Evolutionary conservation across 2,888 invertebrate species (phyloP), one percentile per base, ranked within the genome.

Genomic region (Zonitis immaculata): DNA sequence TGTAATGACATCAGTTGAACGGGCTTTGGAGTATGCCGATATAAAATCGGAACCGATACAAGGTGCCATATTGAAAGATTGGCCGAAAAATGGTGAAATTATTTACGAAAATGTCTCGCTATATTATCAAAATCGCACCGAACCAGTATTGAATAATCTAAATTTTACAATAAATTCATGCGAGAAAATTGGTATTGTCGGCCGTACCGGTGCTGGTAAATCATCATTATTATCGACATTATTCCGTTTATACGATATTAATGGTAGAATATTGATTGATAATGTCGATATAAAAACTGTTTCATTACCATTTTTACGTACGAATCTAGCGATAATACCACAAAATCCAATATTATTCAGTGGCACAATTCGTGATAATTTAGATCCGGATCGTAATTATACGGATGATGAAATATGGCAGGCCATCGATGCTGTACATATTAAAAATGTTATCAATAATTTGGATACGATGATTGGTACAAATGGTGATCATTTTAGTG

Each of bases 1-100:
- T 68, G 87, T 86, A 62, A 91, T 92, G 91, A 91, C 90, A 2
- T 87, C 90, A 8, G 94, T 96, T 0, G 96, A 97, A 76, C 82
- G 94, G 73, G 81, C 88, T 0, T 42, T 71, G 30, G 75, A 75
- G 59, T 75, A 76, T 47, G 68, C 79, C 1, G 72, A 78, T 12
- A 67, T 85, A 9, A 74, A 78, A 55, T 63, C 66, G 5, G 78
- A 78, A 62, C 51, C 62, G 8, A 58, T 54, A 11, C 47, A 51
- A 39, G 72, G 71, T 8, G 47, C 46, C 62, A 86, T 86, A 30
- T 81, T 83, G 20, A 77, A 80, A 9, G 78, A 82, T 0, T 91
- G 91, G 91, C 91, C 91, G 0, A 78, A 79, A 16, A 72, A 81
- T 18, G 91, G 90, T 1, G 79, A 78, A 57, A 76, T 92, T 11